A percentile compares a stretch with the other conserved stretches of the same genome.
Conservation (phyloP, 2,888 invertebrate species). For the Sarcophaga carnaria region DNA sequence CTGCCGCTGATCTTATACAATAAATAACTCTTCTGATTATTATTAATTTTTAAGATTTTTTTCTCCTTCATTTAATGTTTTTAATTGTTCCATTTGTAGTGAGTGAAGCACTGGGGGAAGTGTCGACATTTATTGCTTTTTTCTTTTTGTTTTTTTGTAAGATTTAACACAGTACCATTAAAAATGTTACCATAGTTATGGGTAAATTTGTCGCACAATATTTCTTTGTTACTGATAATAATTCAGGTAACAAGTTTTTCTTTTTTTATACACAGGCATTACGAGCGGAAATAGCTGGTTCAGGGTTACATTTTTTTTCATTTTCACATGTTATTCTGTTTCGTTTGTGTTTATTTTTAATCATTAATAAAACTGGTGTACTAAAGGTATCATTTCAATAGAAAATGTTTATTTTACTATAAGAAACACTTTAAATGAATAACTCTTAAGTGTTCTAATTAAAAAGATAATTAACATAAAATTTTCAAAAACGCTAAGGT, state of each 20-base stretch:
- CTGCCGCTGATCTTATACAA: background rate
- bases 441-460: no score
- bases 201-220: slow-evolving; percentile 30
- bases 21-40: background rate
- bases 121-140: background rate
- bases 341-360: background rate
- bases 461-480: no score
- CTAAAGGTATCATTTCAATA: background rate
- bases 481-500: no score
- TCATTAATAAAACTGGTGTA: background rate
- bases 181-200: background rate
- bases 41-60: background rate
- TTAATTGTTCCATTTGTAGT: background rate
- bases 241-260: background rate
- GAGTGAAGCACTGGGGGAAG: background rate
- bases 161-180: slow-evolving; percentile 20
- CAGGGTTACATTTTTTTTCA: background rate
- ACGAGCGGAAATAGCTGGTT: background rate
- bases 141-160: background rate
- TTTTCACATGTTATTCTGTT: background rate
- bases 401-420: no score
- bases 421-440: no score
- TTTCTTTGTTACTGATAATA: background rate
- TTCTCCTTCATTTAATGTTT: background rate
- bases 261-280: background rate